Evolutionary conservation across 2,113 vertebrate species (phyloP).

Genomic region (Trochalopteron elliotii): DNA sequence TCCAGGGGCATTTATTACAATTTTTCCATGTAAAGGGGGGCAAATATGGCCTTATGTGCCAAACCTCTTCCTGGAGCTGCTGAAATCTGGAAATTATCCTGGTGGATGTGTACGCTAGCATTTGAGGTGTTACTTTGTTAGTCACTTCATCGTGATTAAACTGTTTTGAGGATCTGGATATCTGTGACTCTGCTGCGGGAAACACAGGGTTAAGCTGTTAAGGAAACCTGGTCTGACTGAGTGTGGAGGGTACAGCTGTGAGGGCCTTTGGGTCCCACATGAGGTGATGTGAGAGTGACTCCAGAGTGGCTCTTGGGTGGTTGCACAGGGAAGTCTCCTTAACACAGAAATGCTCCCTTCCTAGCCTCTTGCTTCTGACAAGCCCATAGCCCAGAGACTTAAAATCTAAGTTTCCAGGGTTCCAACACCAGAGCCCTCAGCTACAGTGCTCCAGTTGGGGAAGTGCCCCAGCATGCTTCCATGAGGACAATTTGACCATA

Average conservation of each 20-base stretch:
- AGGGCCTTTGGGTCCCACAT: neutral
- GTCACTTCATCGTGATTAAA: neutral
- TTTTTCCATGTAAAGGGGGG: neutral
- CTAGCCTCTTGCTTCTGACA: neutral
- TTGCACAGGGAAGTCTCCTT: too few species aligned
- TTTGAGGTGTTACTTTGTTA: too few species aligned
- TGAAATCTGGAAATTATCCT: neutral
- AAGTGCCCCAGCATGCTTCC: neutral
- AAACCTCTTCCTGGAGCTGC: neutral
- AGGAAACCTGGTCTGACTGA: neutral
- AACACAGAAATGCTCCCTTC: neutral
- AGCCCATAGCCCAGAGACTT: neutral
- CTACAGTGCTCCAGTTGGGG: neutral
- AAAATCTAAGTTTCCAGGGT: too few species aligned
- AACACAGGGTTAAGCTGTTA: neutral
- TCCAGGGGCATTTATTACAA: neutral
- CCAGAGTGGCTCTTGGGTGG: neutral
- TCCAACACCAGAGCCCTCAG: neutral
- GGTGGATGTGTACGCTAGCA: neutral
- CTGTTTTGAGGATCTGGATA: neutral
- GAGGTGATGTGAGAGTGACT: neutral
- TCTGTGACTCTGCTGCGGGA: neutral
- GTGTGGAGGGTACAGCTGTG: neutral
- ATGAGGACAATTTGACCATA: neutral
- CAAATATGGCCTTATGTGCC: neutral